Conservation (phyloP, 2,888 invertebrate genomes). For the Toxonevra muliebris region DNA sequence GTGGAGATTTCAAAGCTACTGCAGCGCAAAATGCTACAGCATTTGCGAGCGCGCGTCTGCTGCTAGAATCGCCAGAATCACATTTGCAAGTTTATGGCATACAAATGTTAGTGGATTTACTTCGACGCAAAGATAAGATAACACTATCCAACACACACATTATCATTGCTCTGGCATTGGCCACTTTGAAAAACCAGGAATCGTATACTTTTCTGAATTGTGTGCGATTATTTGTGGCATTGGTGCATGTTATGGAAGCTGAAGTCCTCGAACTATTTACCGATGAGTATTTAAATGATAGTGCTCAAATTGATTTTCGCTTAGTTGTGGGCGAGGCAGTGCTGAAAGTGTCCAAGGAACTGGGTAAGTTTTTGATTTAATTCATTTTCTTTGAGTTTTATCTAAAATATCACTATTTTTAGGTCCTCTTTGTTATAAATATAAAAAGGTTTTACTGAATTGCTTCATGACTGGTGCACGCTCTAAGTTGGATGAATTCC, state of each 20-base stretch:
- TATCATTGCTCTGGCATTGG: conserved; percentile 58
- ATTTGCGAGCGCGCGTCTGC: conserved; percentile 49
- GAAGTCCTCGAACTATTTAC: conserved; percentile 60
- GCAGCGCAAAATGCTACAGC: conserved; percentile 9
- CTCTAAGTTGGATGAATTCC: conserved; percentile 56
- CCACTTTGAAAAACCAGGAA: conserved; percentile 57
- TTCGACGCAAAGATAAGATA: conserved; percentile 51
- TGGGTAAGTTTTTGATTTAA: conserved; percentile 50
- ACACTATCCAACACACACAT: conserved; percentile 55
- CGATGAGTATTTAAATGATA: conserved; percentile 59
- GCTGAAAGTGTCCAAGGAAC: conserved; percentile 56
- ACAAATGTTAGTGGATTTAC: conserved; percentile 54
- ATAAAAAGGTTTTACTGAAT: conserved; percentile 58
- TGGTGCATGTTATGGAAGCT: conserved; percentile 56
- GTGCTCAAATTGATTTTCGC: conserved; percentile 54
- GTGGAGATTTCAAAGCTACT: conserved; percentile 35
- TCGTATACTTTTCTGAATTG: conserved; percentile 64
- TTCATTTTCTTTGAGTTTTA: not conserved
- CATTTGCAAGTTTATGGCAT: conserved; percentile 63
- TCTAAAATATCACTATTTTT: conserved; percentile 4
- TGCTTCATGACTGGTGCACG: conserved; percentile 59
- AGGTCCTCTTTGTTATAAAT: conserved; percentile 61
- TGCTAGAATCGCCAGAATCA: conserved; percentile 55
- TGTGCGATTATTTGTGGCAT: conserved; percentile 56
- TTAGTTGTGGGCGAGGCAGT: conserved; percentile 63